Conservation (phyloP, 1,140 invertebrate genomes). For the Sweltsa coloradensis region DNA sequence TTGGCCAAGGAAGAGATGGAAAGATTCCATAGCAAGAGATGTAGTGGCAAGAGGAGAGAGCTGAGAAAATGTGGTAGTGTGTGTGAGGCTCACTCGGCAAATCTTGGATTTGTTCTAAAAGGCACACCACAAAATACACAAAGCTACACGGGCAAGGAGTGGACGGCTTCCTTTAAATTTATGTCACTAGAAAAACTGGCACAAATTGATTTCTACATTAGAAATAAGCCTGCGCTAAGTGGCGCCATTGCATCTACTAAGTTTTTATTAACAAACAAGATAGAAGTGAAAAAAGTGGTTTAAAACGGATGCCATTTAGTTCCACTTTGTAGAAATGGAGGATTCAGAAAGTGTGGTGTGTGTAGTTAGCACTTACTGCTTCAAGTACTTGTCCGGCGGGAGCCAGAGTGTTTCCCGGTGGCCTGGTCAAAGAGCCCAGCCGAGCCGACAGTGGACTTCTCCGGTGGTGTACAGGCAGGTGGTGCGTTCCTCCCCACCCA, state of each 20-base stretch:
- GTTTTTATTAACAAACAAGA: neutral
- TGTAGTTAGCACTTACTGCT: neutral
- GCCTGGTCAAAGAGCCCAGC: constrained; percentile 32
- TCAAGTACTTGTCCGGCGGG: constrained; percentile 22
- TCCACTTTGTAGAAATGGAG: neutral
- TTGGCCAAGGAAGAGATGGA: too few species aligned
- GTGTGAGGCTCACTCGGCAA: too few species aligned
- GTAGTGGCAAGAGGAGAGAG: too few species aligned
- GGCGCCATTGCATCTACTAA: neutral
- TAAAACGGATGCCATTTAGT: neutral
- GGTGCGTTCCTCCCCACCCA: constrained; percentile 16
- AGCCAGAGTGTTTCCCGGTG: constrained; percentile 28
- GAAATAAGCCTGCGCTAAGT: neutral
- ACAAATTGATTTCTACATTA: neutral
- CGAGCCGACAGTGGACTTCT: constrained; percentile 27
- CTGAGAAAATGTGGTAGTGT: too few species aligned
- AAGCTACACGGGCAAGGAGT: too few species aligned
- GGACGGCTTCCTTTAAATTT: too few species aligned
- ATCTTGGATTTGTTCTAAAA: too few species aligned
- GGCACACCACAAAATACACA: too few species aligned
- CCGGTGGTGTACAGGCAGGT: constrained; percentile 29
- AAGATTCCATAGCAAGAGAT: too few species aligned
- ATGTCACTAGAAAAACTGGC: neutral
- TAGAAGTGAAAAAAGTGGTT: neutral
- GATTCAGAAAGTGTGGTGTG: neutral